phyloP scores from a whole-genome alignment of 2,797 vertebrate genomes.

The Paguma larvata region DNA sequence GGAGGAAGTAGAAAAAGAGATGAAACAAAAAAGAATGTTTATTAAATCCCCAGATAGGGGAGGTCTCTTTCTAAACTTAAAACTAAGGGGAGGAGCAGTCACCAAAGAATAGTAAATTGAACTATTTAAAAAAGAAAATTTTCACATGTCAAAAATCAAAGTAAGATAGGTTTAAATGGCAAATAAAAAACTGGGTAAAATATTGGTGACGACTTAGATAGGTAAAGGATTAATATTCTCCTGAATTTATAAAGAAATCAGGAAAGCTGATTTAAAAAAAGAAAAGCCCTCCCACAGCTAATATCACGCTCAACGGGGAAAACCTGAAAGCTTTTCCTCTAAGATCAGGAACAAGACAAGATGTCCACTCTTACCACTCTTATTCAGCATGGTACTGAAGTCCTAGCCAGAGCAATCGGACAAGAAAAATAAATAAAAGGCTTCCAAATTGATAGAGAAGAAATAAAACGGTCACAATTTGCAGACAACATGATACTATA shows the following conservation, averaged over 20 bases:
- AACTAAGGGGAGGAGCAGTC: slow-evolving; percentile 11
- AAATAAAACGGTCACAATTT: not conserved
- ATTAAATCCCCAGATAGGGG: slow-evolving; percentile 2
- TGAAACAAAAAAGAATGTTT: not conserved
- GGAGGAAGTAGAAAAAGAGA: not conserved
- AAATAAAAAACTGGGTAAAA: slow-evolving; percentile 46
- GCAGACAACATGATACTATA: not conserved
- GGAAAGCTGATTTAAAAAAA: not conserved
- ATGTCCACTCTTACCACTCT: not conserved
- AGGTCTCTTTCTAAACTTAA: slow-evolving; percentile 30
- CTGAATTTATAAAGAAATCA: slow-evolving; percentile 45
- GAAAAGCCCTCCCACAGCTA: not conserved
- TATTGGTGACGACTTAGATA: not conserved
- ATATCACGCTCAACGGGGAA: not conserved
- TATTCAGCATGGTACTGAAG: not conserved
- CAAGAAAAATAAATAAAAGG: not conserved
- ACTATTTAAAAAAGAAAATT: slow-evolving; percentile 29
- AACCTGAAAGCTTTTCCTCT: not conserved
- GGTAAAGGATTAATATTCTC: slow-evolving; percentile 51
- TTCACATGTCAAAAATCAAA: slow-evolving; percentile 55
- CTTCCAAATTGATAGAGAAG: not conserved
- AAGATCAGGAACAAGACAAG: not conserved
- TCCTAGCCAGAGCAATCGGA: not conserved
- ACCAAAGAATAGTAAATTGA: slow-evolving; percentile 43
- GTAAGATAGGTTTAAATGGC: slow-evolving; percentile 25